Evolutionary conservation across 1,140 invertebrate genomes (phyloP), one percentile per base, ranked within the genome.

Genomic region (Brachionus angularis): DNA sequence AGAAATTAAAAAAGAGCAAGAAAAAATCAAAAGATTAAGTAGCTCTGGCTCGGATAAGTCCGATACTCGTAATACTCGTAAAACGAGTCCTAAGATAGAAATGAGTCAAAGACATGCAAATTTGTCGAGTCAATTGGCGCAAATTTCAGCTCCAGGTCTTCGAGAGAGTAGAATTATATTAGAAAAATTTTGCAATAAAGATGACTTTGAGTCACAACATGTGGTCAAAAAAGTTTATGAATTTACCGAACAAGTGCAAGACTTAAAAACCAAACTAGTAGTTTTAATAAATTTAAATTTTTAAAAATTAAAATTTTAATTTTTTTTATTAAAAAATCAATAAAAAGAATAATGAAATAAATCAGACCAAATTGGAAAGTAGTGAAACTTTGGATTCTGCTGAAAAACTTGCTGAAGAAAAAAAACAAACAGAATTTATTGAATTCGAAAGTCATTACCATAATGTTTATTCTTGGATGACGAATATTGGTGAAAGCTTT

Each of bases 1-100:
- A 46, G 62, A 67, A 33, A 67, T 67, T 10, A 46, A 50, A 33
- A 67, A 21, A 8, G 62, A 67, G 47, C 25, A 67, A 21, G 62
- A 67, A 33, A 46, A 50, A 67, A 58, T 78, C 3, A 75, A 89
- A 86, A 88, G 87, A 52, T 80, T 89, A 44, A 87, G 84, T 61
- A 88, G 89, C 79, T 76, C 90, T 67, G 87, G 89, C 78, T 87
- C 90, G 77, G 79, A 90, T 8, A 88, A 91, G 82, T 84, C 88
- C 74, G 87, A 90, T 75, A 77, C 90, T 67, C 85, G 85, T 39
- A 88, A 85, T 29, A 76, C 75, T 74, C 80, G 82, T 75, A 79
- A 88, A 76, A 83, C 86, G 2, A 79, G 84, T 34, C 86, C 85
- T 73, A 87, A 87, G 4, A 76, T 84, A 2, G 84, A 86, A 74